These are phyloP conservation scores for Diabrotica balteata DNA, from an alignment of 2,888 invertebrate genomes.

Conservation along the genomic window DNA sequence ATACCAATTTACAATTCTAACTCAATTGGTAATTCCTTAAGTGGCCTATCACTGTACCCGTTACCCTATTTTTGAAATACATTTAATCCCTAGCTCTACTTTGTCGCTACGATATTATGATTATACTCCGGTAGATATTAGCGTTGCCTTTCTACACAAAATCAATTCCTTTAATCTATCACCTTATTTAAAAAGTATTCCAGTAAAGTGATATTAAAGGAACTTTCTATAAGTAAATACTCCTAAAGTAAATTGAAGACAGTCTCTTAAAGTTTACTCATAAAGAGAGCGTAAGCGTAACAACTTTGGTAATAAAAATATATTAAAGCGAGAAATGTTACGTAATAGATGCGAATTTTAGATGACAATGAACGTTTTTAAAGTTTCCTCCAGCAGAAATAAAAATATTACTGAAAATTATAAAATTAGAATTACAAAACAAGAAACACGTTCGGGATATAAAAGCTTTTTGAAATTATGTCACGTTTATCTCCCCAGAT, in stretches of 20 bases:
- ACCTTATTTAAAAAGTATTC: too few relatives aligned
- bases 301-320: slow-evolving; percentile 1
- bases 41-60: too few relatives aligned
- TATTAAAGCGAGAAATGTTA: slow-evolving; percentile 2
- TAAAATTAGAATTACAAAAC: slow-evolving; percentile 6
- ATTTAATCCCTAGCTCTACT: too few relatives aligned
- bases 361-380: background rate
- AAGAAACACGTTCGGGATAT: background rate
- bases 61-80: too few relatives aligned
- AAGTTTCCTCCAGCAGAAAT: background rate
- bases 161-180: too few relatives aligned
- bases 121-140: too few relatives aligned
- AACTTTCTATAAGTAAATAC: background rate
- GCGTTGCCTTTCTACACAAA: too few relatives aligned
- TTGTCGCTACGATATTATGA: too few relatives aligned
- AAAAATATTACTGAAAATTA: slow-evolving; percentile 15
- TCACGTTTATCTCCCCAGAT: too few relatives aligned
- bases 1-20: too few relatives aligned
- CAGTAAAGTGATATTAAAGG: background rate
- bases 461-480: too few relatives aligned
- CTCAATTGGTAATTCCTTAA: too few relatives aligned
- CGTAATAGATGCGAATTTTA: background rate
- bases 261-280: background rate
- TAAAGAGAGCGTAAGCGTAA: background rate
- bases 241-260: background rate